Evolutionary conservation across 1,140 invertebrate genomes (phyloP).

Genomic region (Scaptodrosophila lebanonensis): DNA sequence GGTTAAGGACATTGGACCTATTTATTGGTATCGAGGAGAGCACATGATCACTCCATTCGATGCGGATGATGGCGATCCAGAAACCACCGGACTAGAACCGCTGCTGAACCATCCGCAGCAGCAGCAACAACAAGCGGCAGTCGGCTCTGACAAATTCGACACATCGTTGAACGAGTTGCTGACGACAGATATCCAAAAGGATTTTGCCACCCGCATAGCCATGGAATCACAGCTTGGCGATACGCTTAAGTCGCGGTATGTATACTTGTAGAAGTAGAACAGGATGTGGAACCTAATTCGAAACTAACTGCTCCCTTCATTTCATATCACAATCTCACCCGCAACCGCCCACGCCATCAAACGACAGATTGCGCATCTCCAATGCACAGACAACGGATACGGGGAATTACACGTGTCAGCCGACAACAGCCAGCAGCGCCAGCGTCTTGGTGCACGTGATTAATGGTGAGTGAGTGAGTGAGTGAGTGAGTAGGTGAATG

Average conservation of each 20-base stretch:
- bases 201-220: slow-evolving; percentile 63
- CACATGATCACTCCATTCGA: slow-evolving; percentile 70
- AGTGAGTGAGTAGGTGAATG: background rate
- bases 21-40: slow-evolving; percentile 88
- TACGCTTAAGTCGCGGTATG: slow-evolving; percentile 67
- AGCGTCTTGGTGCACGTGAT: slow-evolving; percentile 92
- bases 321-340: too few species aligned
- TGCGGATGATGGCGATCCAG: slow-evolving; percentile 66
- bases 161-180: slow-evolving; percentile 44
- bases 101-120: background rate
- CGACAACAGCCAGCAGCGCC: slow-evolving; percentile 87
- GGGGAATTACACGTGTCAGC: slow-evolving; percentile 91
- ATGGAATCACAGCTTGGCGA: slow-evolving; percentile 73
- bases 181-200: slow-evolving; percentile 55
- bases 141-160: slow-evolving; percentile 11
- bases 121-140: background rate
- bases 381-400: slow-evolving; percentile 86
- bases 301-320: slow-evolving; percentile 4
- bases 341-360: too few species aligned
- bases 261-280: background rate
- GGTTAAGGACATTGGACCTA: slow-evolving; percentile 87
- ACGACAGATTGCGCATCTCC: slow-evolving; percentile 64
- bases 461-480: slow-evolving; percentile 82
- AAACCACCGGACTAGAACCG: too few species aligned
- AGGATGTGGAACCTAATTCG: slow-evolving; percentile 34